Evolutionary conservation across 2,113 vertebrate species (phyloP), one percentile per base, ranked within the genome.

Genomic region (Hippocampus abdominalis): DNA sequence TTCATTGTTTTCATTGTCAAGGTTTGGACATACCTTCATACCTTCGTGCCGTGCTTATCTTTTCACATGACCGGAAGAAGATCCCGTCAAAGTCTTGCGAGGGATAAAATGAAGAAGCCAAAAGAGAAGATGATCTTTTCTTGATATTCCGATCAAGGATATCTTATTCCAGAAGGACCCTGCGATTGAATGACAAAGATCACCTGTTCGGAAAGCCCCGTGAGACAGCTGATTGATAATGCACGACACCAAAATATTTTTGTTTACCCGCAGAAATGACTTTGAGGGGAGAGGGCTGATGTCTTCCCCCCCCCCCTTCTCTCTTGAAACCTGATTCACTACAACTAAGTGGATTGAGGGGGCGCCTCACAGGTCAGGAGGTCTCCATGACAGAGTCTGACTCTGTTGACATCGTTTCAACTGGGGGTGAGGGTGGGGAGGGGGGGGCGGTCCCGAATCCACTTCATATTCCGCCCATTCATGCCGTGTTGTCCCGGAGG

Each of bases 61-160:
- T 53, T 57, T 27, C 3, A 27, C 27, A 15, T 54, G 1, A 56
- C n/a, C 25, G 25, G 25, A 56, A n/a, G n/a, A n/a, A 53, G 20
- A 20, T 53, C 15, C 15, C 4, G 15, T 15, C 3, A 15, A 15
- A 16, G 46, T 48, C 46, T 48, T 48, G 15, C 6, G 51, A n/a
- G 8, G 20, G 6, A 20, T 16, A 20, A 18, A 20, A 4, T 51
- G 21, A 53, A 53, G 21, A 53, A 44, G 42, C 51, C 51, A 53
- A 27, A 68, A 75, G 80, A 82, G 76, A 86, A 88, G 70, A 70
- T 51, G 81, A 90, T 84, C 87, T 81, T 74, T n/a, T 57, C 85
- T 90, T 88, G 90, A 91, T 91, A 92, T 92, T 90, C 82, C 88
- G 90, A 89, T 89, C 80, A 83, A 85, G 68, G 72, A 76, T 85